Conservation (phyloP, 2,113 vertebrate genomes). For the Forbesichthys agassizii region DNA sequence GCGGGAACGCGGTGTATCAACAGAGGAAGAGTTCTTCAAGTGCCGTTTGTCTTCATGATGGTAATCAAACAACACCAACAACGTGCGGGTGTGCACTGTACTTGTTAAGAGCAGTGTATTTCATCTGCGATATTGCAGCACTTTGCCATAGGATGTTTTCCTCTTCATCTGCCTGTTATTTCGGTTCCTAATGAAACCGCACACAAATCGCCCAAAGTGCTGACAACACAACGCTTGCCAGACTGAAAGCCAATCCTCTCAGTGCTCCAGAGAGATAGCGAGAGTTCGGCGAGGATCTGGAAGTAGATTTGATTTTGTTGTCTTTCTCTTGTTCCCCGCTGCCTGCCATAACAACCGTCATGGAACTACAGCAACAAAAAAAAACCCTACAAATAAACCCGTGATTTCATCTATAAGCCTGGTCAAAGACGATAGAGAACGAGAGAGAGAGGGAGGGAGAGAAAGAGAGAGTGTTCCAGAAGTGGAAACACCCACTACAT, state of each 20-base stretch:
- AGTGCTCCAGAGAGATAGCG: conserved; percentile 72
- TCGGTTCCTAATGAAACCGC: conserved; percentile 77
- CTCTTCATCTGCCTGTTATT: conserved; percentile 72
- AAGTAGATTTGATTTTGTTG: conserved; percentile 70
- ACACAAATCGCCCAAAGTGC: conserved; percentile 78
- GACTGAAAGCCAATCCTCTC: conserved; percentile 77
- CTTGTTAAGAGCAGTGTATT: conserved; percentile 32
- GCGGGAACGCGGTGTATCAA: no score
- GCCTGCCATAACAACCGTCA: conserved; percentile 38
- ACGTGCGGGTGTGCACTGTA: conserved; percentile 1
- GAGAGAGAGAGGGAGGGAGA: conserved; percentile 36
- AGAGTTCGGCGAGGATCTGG: conserved; percentile 51
- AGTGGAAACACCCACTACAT: conserved; percentile 33
- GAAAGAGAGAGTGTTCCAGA: conserved; percentile 22
- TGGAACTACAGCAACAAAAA: conserved; percentile 40
- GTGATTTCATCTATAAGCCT: conserved; percentile 71
- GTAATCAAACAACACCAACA: conserved; percentile 29
- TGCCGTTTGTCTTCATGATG: conserved; percentile 42
- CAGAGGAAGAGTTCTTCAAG: conserved; percentile 29
- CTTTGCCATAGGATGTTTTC: conserved; percentile 72
- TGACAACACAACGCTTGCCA: conserved; percentile 74
- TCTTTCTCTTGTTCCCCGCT: conserved; percentile 36
- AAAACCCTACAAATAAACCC: conserved; percentile 38
- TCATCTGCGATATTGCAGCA: conserved; percentile 58
- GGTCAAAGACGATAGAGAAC: conserved; percentile 38